Evolutionary conservation across 2,797 vertebrate genomes (phyloP), one percentile per base, ranked within the genome.

Genomic region (Leptodactylus fallax): DNA sequence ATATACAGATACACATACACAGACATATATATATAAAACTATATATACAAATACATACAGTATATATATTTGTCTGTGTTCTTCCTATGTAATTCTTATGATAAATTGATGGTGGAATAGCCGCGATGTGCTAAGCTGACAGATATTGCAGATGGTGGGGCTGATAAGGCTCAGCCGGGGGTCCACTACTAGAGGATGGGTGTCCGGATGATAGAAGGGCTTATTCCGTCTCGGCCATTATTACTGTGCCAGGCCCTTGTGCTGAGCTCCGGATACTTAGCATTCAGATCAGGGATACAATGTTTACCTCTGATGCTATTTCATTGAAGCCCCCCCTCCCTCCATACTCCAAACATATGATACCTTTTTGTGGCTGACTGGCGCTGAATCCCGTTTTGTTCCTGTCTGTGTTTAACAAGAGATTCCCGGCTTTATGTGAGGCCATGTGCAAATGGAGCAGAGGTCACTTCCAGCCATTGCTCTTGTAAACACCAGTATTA

Each of bases 331-430:
- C 82, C 67, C 65, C 74, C 61, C 81, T 84, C 25, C 61, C 61
- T 78, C 86, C 58, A 56, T 25, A 67, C 81, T 87, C 87, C 87
- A 87, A 87, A 87, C 87, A 87, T 13, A 84, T 60, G 80, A 87
- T 87, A 65, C 86, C 86, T 65, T 83, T 84, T 83, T 87, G 87
- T 87, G 87, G 61, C 49, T 69, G 87, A 71, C 81, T 88, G 87
- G 87, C 82, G 82, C 87, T 88, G 87, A 51, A 60, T 71, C 7
- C 53, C 13, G 63, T 27, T 45, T 27, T 49, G 76, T 88, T 84
- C 82, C 81, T 88, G 87, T 88, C 87, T 88, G 87, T 85, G 87
- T 85, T 88, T 88, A 88, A 61, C 63, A 84, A 88, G 81, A 88
- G 87, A 65, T 84, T 84, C 61, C 36, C 60, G 27, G 53, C 87